Conservation (phyloP, 2,888 invertebrate genomes). For the Chaetoderma sp. region DNA sequence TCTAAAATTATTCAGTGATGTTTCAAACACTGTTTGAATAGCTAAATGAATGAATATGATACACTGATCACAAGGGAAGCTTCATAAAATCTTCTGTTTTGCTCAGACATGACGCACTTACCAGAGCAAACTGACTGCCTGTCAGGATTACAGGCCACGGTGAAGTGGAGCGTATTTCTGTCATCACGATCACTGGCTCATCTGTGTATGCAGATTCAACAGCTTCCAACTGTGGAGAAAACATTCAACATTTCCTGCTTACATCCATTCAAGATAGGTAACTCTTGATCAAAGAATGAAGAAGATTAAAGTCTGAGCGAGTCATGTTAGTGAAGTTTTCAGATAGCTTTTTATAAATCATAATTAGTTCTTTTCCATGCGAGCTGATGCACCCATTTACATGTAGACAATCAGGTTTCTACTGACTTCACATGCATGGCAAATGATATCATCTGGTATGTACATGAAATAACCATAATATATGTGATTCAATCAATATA, state of each 20-base stretch:
- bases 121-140: constrained; percentile 60
- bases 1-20: too few species aligned
- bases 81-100: too few species aligned
- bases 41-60: too few species aligned
- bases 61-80: too few species aligned
- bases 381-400: too few species aligned
- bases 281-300: background rate
- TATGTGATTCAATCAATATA: too few species aligned
- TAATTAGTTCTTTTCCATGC: too few species aligned
- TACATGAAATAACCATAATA: too few species aligned
- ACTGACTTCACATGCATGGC: too few species aligned
- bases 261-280: background rate
- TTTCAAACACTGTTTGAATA: too few species aligned
- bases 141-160: constrained; percentile 65
- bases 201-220: constrained; percentile 64
- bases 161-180: constrained; percentile 65
- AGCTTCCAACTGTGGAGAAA: constrained; percentile 60
- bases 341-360: background rate
- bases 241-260: background rate
- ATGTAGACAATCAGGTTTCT: too few species aligned
- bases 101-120: constrained; percentile 32
- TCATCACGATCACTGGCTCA: constrained; percentile 67
- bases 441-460: too few species aligned
- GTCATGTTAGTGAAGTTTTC: background rate
- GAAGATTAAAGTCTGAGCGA: background rate